phyloP scores from a whole-genome alignment of 2,797 vertebrate species.

The Gymnodraco acuticeps region DNA sequence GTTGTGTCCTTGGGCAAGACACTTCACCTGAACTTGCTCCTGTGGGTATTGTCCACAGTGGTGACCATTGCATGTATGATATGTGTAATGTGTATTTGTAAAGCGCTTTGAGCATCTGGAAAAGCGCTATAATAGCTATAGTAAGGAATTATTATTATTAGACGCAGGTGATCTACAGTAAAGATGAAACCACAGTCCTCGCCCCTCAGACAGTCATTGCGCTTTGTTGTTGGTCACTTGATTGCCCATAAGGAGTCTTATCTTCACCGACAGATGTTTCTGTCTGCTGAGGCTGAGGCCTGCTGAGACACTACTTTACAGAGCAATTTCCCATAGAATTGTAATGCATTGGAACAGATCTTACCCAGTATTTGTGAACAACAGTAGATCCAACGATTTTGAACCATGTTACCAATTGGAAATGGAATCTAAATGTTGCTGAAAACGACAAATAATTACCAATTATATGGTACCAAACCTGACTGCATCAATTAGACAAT shows the following conservation, averaged over 20 bases:
- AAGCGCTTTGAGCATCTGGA: too few relatives aligned
- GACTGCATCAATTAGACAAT: too few relatives aligned
- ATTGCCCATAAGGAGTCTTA: constrained; percentile 2
- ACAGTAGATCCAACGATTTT: too few relatives aligned
- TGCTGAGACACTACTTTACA: background rate
- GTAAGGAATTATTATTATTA: too few relatives aligned
- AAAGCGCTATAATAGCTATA: too few relatives aligned
- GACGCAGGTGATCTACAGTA: background rate
- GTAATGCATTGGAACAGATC: background rate
- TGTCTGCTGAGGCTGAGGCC: background rate
- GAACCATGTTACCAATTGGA: constrained; percentile 7
- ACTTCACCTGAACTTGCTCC: too few relatives aligned
- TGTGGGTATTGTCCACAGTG: too few relatives aligned
- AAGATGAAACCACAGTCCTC: background rate
- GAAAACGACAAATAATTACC: background rate
- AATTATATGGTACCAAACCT: too few relatives aligned
- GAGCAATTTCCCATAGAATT: background rate
- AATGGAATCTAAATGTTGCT: constrained; percentile 1
- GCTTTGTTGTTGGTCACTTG: background rate
- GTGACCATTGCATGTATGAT: too few relatives aligned
- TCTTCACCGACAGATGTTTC: background rate
- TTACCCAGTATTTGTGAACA: background rate
- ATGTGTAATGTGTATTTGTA: too few relatives aligned
- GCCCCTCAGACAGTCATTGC: background rate
- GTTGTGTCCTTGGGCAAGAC: too few relatives aligned